phyloP scores from a whole-genome alignment of 1,140 invertebrate genomes.

The Lucilia sericata region DNA sequence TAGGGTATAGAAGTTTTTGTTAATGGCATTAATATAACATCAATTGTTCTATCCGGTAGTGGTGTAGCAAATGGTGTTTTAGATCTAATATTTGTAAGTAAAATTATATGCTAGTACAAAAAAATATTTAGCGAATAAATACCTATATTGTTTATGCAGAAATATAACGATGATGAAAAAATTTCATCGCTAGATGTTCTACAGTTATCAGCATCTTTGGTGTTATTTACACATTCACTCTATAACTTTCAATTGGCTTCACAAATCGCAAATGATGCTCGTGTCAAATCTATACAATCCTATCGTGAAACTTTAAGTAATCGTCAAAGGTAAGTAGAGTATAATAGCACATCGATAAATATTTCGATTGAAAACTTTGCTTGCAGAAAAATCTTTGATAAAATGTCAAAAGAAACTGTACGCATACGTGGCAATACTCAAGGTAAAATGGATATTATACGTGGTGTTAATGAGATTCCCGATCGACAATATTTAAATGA shows the following conservation, averaged over 20 bases:
- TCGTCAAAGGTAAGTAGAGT: conserved; percentile 45
- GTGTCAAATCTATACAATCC: not conserved
- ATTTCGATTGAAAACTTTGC: conserved; percentile 43
- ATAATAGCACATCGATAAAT: conserved; percentile 18
- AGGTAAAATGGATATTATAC: conserved; percentile 61
- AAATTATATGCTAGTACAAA: not conserved
- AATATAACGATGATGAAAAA: conserved; percentile 53
- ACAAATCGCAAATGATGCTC: conserved; percentile 32
- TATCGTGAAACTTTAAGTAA: conserved; percentile 50
- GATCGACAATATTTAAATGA: conserved; percentile 60
- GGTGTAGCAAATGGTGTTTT: conserved; percentile 57
- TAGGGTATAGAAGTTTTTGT: conserved; percentile 51
- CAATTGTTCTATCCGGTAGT: conserved; percentile 57
- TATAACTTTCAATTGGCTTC: conserved; percentile 58
- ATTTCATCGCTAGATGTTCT: conserved; percentile 54
- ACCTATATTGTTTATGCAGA: conserved; percentile 48
- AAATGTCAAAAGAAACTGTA: conserved; percentile 57
- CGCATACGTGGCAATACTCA: conserved; percentile 51
- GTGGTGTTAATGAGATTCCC: conserved; percentile 60
- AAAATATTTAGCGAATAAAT: not conserved
- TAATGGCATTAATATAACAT: conserved; percentile 57
- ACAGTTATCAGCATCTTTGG: conserved; percentile 56
- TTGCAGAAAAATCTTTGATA: conserved; percentile 58
- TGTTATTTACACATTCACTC: conserved; percentile 59
- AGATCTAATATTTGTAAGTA: conserved; percentile 57